These are phyloP conservation scores for Clarias laeviceps DNA, from an alignment of 2,797 vertebrate genomes.

Conservation along the genomic window DNA sequence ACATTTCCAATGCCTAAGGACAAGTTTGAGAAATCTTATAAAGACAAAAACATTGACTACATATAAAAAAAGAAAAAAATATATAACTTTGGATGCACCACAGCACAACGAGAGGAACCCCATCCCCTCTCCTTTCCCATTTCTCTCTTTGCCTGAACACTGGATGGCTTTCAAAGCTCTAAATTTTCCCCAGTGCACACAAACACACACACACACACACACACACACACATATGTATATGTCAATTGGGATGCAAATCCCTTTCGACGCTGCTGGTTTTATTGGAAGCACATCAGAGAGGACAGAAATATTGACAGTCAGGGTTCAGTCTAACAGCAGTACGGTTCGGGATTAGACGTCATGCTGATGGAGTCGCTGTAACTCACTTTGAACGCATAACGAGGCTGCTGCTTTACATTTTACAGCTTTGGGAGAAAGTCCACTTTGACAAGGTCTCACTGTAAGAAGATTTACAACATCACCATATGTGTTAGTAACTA, in stretches of 20 bases:
- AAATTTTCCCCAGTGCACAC: slow-evolving; percentile 58
- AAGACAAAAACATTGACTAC: slow-evolving; percentile 6
- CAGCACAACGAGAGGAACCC: slow-evolving; percentile 31
- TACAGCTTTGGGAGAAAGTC: not conserved
- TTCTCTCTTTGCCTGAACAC: slow-evolving; percentile 56
- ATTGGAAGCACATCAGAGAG: slow-evolving; percentile 58
- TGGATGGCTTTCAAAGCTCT: slow-evolving; percentile 76
- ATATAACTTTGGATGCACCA: slow-evolving; percentile 51
- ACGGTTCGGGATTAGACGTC: slow-evolving; percentile 56
- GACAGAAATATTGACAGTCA: slow-evolving; percentile 66
- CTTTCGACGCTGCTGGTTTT: slow-evolving; percentile 71
- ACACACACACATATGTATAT: slow-evolving; percentile 67
- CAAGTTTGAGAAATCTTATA: not conserved
- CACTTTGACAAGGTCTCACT: not conserved
- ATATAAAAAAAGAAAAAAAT: slow-evolving; percentile 56
- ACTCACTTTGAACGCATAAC: slow-evolving; percentile 32
- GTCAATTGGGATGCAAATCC: slow-evolving; percentile 78
- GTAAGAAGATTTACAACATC: not conserved
- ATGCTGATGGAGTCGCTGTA: slow-evolving; percentile 44
- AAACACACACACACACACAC: slow-evolving; percentile 26
- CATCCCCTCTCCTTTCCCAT: slow-evolving; percentile 26
- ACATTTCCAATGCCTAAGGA: slow-evolving; percentile 72
- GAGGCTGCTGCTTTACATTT: slow-evolving; percentile 14
- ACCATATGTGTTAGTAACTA: not conserved
- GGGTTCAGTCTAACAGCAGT: slow-evolving; percentile 64